Evolutionary conservation across 2,888 invertebrate species (phyloP).

Genomic region (Ceratothoa steindachneri): DNA sequence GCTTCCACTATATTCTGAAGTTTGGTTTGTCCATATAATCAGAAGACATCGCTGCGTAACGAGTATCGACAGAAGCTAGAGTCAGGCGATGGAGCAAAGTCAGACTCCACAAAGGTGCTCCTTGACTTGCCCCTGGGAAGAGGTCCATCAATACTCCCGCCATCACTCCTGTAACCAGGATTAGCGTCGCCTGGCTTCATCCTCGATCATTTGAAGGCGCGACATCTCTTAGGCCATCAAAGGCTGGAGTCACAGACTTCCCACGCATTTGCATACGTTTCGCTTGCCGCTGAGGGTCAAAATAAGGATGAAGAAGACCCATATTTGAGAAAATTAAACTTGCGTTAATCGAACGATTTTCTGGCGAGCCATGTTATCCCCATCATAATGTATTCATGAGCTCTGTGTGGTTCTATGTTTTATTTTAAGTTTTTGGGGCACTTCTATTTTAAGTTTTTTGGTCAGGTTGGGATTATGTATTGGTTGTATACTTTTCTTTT

Average conservation of each 20-base stretch:
- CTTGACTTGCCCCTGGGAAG: neutral
- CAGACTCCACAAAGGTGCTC: neutral
- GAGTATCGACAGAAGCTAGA: neutral
- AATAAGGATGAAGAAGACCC: neutral
- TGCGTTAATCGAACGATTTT: neutral
- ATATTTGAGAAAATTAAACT: too few species aligned
- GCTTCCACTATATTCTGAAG: too few species aligned
- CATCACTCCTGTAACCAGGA: slow-evolving; percentile 37
- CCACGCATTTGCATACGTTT: slow-evolving; percentile 11
- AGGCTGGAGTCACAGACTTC: slow-evolving; percentile 57
- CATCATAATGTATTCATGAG: too few species aligned
- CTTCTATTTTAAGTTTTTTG: too few species aligned
- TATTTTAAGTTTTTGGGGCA: too few species aligned
- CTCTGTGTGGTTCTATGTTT: too few species aligned
- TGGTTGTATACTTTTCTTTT: too few species aligned
- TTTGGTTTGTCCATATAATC: neutral
- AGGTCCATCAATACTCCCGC: slow-evolving; percentile 24
- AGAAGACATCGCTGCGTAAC: neutral
- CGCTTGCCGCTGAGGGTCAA: neutral
- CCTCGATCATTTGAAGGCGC: slow-evolving; percentile 63
- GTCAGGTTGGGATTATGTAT: too few species aligned
- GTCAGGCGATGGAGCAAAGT: neutral
- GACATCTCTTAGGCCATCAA: slow-evolving; percentile 67
- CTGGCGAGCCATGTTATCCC: too few species aligned
- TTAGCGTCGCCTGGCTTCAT: slow-evolving; percentile 58